Evolutionary conservation across 2,888 invertebrate species (phyloP), one percentile per base, ranked within the genome.

Genomic region (Diarsia dahlii): DNA sequence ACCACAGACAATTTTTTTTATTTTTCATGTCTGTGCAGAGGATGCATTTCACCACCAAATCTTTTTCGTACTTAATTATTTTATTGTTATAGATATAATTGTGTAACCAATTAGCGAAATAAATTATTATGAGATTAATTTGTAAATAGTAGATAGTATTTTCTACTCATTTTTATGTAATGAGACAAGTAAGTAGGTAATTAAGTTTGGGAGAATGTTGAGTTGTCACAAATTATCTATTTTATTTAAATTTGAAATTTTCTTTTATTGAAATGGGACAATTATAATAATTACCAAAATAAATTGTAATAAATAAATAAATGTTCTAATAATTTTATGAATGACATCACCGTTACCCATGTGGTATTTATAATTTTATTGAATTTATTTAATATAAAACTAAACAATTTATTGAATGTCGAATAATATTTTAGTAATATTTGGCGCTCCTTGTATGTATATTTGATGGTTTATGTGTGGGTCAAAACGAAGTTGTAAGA

Each of bases 41-140:
- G 62, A 86, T 91, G 92, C 93, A 94, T 94, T 94, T 93, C 88
- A 91, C 90, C 91, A 93, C 92, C 92, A 93, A 94, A 93, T 88
- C 88, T 87, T 87, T 91, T 74, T 69, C 68, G 94, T 94, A 95
- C 94, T 95, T 95, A 95, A 94, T 85, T 93, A 93, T 87, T 63
- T 74, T 76, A 76, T 89, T 76, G 52, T 71, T 70, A 48, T 82
- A 63, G 65, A 56, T 82, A 84, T 87, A 84, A 81, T 71, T 78
- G 71, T 84, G 68, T 87, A 80, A 81, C 54, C 78, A 79, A 78
- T 84, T 73, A 83, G 81, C 68, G 46, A 45, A 45, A 76, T 85
- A 89, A 84, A 89, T 88, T 87, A 86, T 72, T 67, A 81, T 82
- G 87, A 89, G 87, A 89, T 89, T 89, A 85, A 80, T 87, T 76